phyloP scores from a whole-genome alignment of 2,797 vertebrate species.

The Halcyon chelicuti region DNA sequence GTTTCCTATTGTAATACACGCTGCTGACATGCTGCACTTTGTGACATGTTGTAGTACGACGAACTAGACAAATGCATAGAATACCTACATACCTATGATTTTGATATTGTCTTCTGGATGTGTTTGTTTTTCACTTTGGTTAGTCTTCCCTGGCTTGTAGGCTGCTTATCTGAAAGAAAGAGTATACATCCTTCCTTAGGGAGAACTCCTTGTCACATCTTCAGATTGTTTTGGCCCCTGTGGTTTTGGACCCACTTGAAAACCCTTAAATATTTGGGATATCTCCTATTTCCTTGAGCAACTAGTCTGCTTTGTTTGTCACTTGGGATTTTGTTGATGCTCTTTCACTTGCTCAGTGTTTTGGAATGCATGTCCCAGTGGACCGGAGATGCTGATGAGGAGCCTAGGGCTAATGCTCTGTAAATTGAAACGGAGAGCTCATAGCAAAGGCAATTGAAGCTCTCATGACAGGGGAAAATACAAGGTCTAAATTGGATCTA shows the following conservation, averaged over 20 bases:
- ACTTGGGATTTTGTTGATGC: neutral
- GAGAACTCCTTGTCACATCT: neutral
- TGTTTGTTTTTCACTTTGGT: neutral
- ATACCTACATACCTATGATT: neutral
- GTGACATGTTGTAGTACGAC: neutral
- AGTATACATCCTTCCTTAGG: neutral
- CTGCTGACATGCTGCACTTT: neutral
- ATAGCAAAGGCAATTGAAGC: constrained; percentile 39
- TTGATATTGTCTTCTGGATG: neutral
- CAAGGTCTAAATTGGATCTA: constrained; percentile 36
- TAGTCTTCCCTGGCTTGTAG: neutral
- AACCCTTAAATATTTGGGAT: neutral
- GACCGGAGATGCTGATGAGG: constrained; percentile 26
- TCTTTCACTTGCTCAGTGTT: neutral
- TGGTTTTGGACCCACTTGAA: neutral
- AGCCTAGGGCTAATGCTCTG: constrained; percentile 32
- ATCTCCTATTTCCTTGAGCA: neutral
- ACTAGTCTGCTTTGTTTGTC: neutral
- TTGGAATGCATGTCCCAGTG: neutral
- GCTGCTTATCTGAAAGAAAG: neutral
- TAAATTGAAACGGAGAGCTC: constrained; percentile 40
- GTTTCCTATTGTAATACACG: neutral
- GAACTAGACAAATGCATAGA: neutral
- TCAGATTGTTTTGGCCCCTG: neutral
- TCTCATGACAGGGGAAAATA: constrained; percentile 3